phyloP scores from a whole-genome alignment of 2,797 vertebrate genomes.

The Enteromius anoplus region DNA sequence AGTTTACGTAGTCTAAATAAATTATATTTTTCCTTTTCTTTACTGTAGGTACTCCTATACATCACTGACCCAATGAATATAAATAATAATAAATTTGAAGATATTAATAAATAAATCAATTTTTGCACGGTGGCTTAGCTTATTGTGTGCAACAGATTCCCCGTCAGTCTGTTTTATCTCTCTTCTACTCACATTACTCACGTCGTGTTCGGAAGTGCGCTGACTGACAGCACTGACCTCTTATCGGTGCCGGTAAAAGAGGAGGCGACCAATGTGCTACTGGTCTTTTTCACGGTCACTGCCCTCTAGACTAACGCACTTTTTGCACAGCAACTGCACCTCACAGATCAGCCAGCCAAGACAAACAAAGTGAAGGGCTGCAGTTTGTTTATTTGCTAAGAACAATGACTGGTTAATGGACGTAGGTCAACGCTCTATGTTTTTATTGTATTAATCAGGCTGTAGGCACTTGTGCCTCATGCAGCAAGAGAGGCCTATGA shows the following conservation, averaged over 20 bases:
- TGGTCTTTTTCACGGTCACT: slow-evolving; percentile 54
- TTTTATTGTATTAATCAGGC: slow-evolving; percentile 1
- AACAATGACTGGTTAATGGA: slow-evolving; percentile 13
- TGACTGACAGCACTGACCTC: slow-evolving; percentile 29
- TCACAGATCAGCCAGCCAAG: slow-evolving; percentile 38
- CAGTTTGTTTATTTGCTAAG: slow-evolving; percentile 58
- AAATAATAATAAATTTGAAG: neutral
- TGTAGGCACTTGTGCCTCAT: neutral
- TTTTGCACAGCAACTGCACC: slow-evolving; percentile 15
- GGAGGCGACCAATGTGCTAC: slow-evolving; percentile 49
- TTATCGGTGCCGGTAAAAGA: slow-evolving; percentile 51
- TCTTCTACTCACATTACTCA: slow-evolving; percentile 33
- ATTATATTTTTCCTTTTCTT: neutral
- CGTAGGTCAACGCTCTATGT: neutral
- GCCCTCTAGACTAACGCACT: slow-evolving; percentile 25
- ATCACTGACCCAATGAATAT: neutral
- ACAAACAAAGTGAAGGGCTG: slow-evolving; percentile 59
- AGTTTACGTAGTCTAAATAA: neutral
- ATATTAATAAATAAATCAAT: neutral
- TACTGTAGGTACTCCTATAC: too few species aligned
- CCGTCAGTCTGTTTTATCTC: slow-evolving; percentile 27
- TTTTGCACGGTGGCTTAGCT: neutral
- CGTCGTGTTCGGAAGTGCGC: slow-evolving; percentile 3
- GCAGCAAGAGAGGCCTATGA: neutral
- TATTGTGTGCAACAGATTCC: neutral